These are phyloP conservation scores for Cynopterus sphinx DNA, from an alignment of 2,797 vertebrate species.

Conservation along the genomic window DNA sequence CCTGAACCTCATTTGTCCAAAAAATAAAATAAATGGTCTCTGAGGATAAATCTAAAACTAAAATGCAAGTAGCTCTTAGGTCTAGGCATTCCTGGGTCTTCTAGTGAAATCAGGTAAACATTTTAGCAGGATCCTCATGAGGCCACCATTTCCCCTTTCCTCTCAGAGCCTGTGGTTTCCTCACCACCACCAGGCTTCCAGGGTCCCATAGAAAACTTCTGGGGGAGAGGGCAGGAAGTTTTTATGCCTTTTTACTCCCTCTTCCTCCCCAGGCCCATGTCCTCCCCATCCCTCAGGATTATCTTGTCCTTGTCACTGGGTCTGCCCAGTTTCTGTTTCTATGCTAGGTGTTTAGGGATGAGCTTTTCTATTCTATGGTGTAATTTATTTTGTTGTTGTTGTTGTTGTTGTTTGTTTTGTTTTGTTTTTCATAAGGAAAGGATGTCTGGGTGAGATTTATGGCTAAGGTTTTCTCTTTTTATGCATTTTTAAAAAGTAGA, in stretches of 20 bases:
- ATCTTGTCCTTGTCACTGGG: background rate
- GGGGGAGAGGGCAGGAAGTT: background rate
- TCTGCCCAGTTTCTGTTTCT: background rate
- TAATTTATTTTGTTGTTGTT: too few species aligned
- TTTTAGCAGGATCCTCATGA: background rate
- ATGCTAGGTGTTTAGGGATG: background rate
- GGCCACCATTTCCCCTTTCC: fast-evolving
- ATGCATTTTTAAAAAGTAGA: background rate
- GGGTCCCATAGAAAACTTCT: background rate
- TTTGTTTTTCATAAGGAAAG: background rate
- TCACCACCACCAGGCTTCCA: background rate
- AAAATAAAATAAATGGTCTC: background rate
- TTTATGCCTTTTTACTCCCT: background rate
- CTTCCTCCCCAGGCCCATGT: background rate
- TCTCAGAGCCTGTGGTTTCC: too few species aligned
- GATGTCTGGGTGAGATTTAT: background rate
- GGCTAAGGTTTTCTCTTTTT: background rate
- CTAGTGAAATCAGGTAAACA: background rate
- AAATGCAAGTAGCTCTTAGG: background rate
- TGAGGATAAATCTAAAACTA: background rate
- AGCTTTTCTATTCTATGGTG: background rate
- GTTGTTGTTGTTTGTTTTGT: too few species aligned
- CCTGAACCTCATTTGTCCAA: background rate
- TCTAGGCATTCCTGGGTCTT: background rate
- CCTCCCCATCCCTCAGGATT: background rate